Base-by-base conservation (phyloP, 2,113 vertebrate genomes). In the Crocuta crocuta region DNA sequence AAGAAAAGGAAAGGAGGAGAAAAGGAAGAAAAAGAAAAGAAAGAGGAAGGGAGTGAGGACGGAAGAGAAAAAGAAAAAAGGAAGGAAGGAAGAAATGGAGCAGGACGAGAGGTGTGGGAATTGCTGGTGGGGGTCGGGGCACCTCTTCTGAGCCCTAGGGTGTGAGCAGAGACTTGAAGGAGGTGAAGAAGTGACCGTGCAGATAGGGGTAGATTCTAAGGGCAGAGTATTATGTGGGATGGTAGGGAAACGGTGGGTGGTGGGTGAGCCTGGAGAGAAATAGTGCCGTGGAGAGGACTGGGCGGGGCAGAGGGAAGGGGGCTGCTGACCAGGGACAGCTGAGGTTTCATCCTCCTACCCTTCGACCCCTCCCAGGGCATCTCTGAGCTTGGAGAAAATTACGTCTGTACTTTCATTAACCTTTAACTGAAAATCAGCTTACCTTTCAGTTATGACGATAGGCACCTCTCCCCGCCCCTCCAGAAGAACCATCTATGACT, bases 211-310 rank as follows among this genome's bases (percentile, higher is more conserved):
- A 81, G 28, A 45, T 9, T 31, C 23, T 16, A 79, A 53, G 68
- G 74, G 10, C 6, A 23, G 58, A 58, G 55, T 58, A 8, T 58
- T 50, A 33, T 19, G 19, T 7, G 24, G 4, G 17, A 33, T 26
- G 9, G 31, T 9, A 35, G 26, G 80, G 78, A 61, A 79, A n/a
- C 4, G 66, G 58, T 6, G 26, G 11, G 71, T 31, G 43, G 24
- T 23, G 24, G 4, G 35, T 3, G 13, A 23, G 19, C 48, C 45
- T 17, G 15, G 35, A 16, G 35, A 53, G 45, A 23, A 0, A 28
- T 2, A 2, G 16, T 70, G 45, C 16, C 0, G 17, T 0, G 0
- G 13, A 53, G 86, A 80, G 70, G 4, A 43, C 10, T 1, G 9
- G 61, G 1, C 0, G 4, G 35, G 53, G 16, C 0, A 1, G 31